Conservation (phyloP, 2,113 vertebrate genomes). For the Oceanodroma tethys region DNA sequence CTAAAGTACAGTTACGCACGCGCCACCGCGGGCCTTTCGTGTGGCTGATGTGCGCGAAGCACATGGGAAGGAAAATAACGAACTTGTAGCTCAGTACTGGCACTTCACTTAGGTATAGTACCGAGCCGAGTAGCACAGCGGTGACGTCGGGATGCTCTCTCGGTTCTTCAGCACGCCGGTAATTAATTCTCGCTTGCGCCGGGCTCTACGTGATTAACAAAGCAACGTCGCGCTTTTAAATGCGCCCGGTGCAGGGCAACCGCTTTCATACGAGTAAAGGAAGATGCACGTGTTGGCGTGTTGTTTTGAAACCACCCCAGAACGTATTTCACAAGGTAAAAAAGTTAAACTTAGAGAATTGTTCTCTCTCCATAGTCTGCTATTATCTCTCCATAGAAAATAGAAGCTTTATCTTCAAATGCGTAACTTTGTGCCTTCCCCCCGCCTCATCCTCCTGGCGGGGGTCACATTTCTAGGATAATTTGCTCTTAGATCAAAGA, state of each 20-base stretch:
- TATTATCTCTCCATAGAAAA: neutral
- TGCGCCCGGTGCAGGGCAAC: no score
- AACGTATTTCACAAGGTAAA: accelerated
- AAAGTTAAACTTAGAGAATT: accelerated
- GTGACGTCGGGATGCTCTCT: accelerated
- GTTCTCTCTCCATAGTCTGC: neutral
- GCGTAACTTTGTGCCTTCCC: neutral
- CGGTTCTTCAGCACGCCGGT: neutral
- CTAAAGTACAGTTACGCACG: neutral
- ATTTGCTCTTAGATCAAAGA: neutral
- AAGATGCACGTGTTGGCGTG: accelerated
- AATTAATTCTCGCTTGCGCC: neutral
- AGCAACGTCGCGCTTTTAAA: neutral
- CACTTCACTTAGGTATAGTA: neutral
- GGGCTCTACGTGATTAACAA: accelerated
- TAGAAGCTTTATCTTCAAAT: neutral
- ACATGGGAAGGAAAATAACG: neutral
- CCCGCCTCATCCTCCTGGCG: neutral
- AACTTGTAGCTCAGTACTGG: neutral
- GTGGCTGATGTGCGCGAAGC: neutral
- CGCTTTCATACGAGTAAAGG: accelerated
- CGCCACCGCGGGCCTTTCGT: neutral
- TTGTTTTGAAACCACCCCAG: no score
- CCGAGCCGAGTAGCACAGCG: neutral
- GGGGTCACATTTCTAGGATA: neutral